phyloP scores from a whole-genome alignment of 2,113 vertebrate genomes.

The Gallinago undulata region DNA sequence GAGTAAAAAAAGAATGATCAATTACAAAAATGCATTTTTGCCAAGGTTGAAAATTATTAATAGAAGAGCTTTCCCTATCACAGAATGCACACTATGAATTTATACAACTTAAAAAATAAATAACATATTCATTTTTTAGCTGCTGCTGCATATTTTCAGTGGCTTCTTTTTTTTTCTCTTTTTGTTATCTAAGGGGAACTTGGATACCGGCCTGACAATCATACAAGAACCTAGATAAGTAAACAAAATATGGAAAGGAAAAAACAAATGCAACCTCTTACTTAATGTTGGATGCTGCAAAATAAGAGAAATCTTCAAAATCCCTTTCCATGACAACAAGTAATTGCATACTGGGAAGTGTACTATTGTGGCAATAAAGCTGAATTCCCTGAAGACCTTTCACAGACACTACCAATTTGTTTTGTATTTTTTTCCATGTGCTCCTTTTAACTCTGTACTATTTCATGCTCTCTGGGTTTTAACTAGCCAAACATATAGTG shows the following conservation, averaged over 20 bases:
- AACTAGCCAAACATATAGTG: constrained; percentile 37
- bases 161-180: neutral
- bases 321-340: constrained; percentile 65
- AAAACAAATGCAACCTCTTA: constrained; percentile 20
- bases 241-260: constrained; percentile 20
- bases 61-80: constrained; percentile 13
- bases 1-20: constrained; percentile 9
- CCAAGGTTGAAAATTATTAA: constrained; percentile 34
- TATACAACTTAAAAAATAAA: neutral
- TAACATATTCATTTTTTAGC: neutral
- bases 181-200: neutral
- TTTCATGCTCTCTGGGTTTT: constrained; percentile 36
- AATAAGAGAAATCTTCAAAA: constrained; percentile 58
- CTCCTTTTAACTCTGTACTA: constrained; percentile 62
- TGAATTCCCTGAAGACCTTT: constrained; percentile 54
- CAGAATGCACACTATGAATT: neutral
- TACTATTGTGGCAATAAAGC: constrained; percentile 40
- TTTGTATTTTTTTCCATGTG: constrained; percentile 54
- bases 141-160: neutral
- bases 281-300: neutral
- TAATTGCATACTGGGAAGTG: constrained; percentile 47
- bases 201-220: neutral
- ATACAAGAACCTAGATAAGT: neutral
- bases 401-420: constrained; percentile 61
- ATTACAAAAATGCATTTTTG: constrained; percentile 14